phyloP scores from a whole-genome alignment of 2,888 invertebrate species.

The Coelogynopora nodosa region DNA sequence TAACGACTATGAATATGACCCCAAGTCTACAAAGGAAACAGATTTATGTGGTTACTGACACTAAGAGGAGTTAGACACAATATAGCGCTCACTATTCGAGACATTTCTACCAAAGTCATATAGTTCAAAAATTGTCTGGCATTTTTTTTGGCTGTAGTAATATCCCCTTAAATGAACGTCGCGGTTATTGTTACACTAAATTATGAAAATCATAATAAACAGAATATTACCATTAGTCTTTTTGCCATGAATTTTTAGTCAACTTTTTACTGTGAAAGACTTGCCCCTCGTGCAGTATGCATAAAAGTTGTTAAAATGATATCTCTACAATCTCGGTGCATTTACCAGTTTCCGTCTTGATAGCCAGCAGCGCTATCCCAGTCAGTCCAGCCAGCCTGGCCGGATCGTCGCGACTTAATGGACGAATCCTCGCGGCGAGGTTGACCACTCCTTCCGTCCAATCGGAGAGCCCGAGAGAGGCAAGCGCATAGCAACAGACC shows the following conservation, averaged over 20 bases:
- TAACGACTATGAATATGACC: too few species aligned
- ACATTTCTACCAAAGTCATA: too few species aligned
- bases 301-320: too few species aligned
- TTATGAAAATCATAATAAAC: neutral
- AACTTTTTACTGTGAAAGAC: too few species aligned
- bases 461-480: neutral
- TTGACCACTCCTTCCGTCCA: conserved; percentile 20
- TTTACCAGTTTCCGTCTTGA: conserved; percentile 1
- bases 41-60: neutral
- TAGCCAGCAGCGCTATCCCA: conserved; percentile 17
- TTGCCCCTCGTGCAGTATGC: too few species aligned
- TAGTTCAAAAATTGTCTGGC: too few species aligned
- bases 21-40: neutral
- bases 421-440: neutral
- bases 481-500: neutral
- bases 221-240: too few species aligned
- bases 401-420: conserved; percentile 4
- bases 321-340: too few species aligned
- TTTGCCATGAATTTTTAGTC: neutral
- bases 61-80: neutral
- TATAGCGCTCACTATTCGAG: too few species aligned
- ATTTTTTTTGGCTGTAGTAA: too few species aligned
- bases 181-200: neutral
- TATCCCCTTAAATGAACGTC: too few species aligned
- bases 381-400: conserved; percentile 37